phyloP scores from a whole-genome alignment of 2,797 vertebrate species.

The Sciurus vulgaris region DNA sequence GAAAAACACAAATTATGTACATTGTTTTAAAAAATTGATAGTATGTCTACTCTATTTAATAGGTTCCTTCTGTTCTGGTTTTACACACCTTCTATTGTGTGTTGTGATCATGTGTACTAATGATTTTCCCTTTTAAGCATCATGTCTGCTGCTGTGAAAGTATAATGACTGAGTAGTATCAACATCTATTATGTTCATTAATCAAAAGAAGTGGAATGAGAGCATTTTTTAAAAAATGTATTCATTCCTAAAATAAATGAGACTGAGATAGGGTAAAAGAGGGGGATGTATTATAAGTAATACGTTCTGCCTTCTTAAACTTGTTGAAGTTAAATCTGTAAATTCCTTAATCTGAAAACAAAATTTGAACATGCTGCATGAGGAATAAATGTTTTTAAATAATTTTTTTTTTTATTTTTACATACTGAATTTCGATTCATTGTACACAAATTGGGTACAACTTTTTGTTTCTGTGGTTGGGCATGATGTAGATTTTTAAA shows the following conservation, averaged over 20 bases:
- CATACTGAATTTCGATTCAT: too few species aligned
- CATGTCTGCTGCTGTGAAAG: not conserved
- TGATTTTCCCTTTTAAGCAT: not conserved
- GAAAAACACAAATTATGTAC: conserved; percentile 48
- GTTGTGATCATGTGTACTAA: not conserved
- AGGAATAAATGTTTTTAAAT: not conserved
- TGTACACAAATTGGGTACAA: too few species aligned
- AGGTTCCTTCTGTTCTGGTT: not conserved
- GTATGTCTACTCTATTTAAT: not conserved
- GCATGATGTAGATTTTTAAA: not conserved
- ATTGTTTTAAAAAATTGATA: not conserved
- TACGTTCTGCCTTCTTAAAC: not conserved
- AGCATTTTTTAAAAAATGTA: conserved; percentile 14
- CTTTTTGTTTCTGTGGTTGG: too few species aligned
- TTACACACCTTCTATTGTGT: not conserved
- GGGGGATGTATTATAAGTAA: not conserved
- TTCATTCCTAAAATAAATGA: not conserved
- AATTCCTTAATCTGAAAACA: not conserved
- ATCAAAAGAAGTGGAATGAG: conserved; percentile 56
- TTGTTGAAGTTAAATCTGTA: not conserved
- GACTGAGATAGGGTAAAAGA: not conserved
- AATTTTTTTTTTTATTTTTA: too few species aligned
- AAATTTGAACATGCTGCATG: not conserved
- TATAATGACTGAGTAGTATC: not conserved
- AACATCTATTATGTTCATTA: not conserved